Evolutionary conservation across 2,113 vertebrate species (phyloP).

Genomic region (Strix uralensis): DNA sequence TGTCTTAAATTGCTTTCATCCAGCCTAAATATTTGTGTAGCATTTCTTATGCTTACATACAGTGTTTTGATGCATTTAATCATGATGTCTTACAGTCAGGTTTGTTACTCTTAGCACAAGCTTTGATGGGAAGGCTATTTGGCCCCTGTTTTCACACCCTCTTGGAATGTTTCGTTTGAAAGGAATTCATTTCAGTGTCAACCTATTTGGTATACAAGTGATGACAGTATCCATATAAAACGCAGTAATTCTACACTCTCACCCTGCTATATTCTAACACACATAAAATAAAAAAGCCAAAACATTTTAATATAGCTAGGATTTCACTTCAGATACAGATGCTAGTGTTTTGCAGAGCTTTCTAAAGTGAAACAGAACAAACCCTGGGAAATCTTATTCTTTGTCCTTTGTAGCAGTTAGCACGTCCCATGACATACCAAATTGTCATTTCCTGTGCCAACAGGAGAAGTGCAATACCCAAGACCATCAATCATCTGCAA

Average conservation of each 20-base stretch:
- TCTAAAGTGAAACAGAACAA: background rate
- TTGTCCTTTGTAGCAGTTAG: background rate
- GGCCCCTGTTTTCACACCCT: background rate
- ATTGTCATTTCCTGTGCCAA: background rate
- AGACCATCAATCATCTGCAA: background rate
- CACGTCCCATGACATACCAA: background rate
- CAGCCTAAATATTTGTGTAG: background rate
- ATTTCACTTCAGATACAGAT: background rate
- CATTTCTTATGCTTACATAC: background rate
- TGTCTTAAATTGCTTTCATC: background rate
- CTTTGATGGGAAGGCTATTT: background rate
- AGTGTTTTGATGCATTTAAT: background rate
- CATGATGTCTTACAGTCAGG: background rate
- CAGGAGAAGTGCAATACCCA: background rate
- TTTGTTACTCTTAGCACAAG: background rate
- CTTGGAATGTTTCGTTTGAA: background rate
- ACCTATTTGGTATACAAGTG: background rate
- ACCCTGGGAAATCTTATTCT: background rate
- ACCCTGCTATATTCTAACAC: background rate
- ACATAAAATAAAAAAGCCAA: background rate
- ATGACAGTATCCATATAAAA: background rate
- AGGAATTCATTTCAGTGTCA: background rate
- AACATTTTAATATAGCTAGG: background rate
- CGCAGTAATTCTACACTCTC: background rate
- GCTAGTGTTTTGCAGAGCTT: background rate